Conservation (phyloP, 2,113 vertebrate species). For the Ctenodactylus gundi region DNA sequence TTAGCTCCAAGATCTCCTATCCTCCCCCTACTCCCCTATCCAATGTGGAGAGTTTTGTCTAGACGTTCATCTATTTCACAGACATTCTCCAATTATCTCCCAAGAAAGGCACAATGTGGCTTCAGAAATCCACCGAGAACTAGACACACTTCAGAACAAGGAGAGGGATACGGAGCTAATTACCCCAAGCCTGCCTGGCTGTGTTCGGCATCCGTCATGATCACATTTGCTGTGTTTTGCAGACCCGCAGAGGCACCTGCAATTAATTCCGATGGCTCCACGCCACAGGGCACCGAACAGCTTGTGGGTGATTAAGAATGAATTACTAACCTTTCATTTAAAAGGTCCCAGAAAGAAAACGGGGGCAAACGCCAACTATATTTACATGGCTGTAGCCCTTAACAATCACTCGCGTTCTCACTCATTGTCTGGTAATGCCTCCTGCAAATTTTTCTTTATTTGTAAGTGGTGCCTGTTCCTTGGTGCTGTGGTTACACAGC, state of each 20-base stretch:
- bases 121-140: constrained; percentile 28
- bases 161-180: not conserved
- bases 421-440: constrained; percentile 25
- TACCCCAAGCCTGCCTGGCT: not conserved
- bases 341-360: constrained; percentile 32
- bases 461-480: constrained; percentile 22
- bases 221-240: not conserved
- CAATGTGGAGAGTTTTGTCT: not conserved
- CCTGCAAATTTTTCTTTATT: not conserved
- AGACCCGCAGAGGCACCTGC: not conserved
- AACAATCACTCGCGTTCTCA: not conserved
- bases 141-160: not conserved
- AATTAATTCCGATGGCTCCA: constrained; percentile 31
- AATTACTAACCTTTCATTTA: constrained; percentile 51
- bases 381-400: constrained; percentile 10
- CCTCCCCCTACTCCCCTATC: not conserved
- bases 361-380: not conserved
- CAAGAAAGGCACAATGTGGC: not conserved
- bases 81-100: constrained; percentile 12
- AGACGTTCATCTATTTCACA: not conserved
- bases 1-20: not conserved
- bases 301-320: constrained; percentile 32
- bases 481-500: not conserved
- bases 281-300: not conserved
- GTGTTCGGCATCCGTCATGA: not conserved